phyloP scores from a whole-genome alignment of 2,888 invertebrate species.

The Girardia tigrina region DNA sequence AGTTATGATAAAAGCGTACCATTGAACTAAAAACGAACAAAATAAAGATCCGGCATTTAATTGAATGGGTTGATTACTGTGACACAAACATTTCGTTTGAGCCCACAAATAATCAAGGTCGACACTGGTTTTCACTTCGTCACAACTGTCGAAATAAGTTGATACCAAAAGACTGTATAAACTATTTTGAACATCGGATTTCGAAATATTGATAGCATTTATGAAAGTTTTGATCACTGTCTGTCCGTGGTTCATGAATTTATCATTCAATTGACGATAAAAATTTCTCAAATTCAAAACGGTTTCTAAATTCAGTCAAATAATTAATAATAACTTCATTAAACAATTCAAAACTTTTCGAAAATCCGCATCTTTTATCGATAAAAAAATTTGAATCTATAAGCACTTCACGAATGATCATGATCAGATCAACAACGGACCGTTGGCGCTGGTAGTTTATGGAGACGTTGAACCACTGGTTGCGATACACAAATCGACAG shows the following conservation, averaged over 20 bases:
- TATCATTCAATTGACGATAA: background rate
- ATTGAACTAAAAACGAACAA: background rate
- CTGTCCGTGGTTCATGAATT: background rate
- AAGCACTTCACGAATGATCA: background rate
- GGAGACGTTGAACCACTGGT: background rate
- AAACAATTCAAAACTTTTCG: background rate
- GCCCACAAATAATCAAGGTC: background rate
- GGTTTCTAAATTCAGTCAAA: background rate
- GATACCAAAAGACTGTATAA: background rate
- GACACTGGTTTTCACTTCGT: background rate
- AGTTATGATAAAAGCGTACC: too few species aligned
- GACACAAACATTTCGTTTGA: background rate
- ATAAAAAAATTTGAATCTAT: conserved; percentile 6
- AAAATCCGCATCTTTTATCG: conserved; percentile 4
- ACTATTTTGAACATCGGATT: conserved; percentile 12
- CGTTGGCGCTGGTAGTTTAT: background rate
- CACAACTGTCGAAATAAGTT: background rate
- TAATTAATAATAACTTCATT: background rate
- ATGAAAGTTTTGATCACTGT: background rate
- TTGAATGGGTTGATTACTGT: conserved; percentile 13
- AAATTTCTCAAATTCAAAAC: background rate
- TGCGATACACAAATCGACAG: background rate
- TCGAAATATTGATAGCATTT: background rate
- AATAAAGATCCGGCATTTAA: background rate
- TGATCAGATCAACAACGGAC: background rate